Base-by-base conservation (phyloP, 2,113 vertebrate species). In the Eptesicus fuscus region DNA sequence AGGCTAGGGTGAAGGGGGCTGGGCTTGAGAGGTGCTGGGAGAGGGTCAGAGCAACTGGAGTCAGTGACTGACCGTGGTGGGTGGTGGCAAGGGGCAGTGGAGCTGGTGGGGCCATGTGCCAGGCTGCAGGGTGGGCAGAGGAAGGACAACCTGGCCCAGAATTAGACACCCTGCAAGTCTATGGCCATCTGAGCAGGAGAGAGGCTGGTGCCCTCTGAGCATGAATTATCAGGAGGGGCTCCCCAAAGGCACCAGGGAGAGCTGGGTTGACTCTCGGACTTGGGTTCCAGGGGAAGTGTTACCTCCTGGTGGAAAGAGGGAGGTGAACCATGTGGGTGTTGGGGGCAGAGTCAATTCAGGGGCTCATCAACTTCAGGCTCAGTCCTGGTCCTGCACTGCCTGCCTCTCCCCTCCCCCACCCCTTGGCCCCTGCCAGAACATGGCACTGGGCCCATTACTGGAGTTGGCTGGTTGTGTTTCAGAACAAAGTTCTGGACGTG, bases 401-500 rank as follows among this genome's bases (percentile, higher is more conserved):
- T 65, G 11, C 17, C 51, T 11, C 49, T 25, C 22, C 23, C 1
- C 1, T 23, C 30, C 12, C 23, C 69, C 42, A 17, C 47, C 12
- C 1, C 7, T 40, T 76, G 18, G 3, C 56, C 35, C n/a, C 53
- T 56, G 7, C 4, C 25, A 40, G 32, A 91, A 40, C 42, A 37
- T n/a, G 40, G 40, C 42, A 22, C 11, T 9, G 11, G 65, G 35
- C 70, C 30, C 20, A 23, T 61, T 0, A 16, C 25, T 56, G 42
- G 53, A 77, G 61, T 53, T 53, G 73, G 28, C 61, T 94, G 92
- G 30, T 93, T 97, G 65, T 94, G 90, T 99, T 99, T 85, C 98
- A 99, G 99, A 99, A 99, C 96, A 99, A 99, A 98, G 99, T 99
- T 95, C 96, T 99, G 98, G 98, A 98, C 0, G 99, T 99, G 97